Evolutionary conservation across 2,888 invertebrate genomes (phyloP).

Genomic region (Asteroscopus sphinx): DNA sequence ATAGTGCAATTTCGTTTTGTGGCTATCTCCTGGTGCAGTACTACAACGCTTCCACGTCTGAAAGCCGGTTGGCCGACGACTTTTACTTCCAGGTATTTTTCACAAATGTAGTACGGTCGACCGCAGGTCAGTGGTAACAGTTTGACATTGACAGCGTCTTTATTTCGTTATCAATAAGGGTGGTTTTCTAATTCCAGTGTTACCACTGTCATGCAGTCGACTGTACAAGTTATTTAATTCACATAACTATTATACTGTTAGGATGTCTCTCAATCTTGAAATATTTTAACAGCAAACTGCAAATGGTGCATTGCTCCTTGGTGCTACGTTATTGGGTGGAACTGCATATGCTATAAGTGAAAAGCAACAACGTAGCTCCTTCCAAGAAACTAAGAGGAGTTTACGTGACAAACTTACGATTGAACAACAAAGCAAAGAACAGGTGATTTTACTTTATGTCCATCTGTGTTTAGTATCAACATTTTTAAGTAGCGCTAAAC

Average conservation of each 20-base stretch:
- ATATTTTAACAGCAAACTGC: slow-evolving; percentile 91
- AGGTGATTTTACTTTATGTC: slow-evolving; percentile 86
- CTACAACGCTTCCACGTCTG: slow-evolving; percentile 75
- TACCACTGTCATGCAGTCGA: too few species aligned
- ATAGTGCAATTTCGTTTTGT: slow-evolving; percentile 72
- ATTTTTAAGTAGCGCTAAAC: too few species aligned
- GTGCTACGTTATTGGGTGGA: slow-evolving; percentile 93
- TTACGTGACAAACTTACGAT: slow-evolving; percentile 97
- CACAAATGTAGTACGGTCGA: too few species aligned
- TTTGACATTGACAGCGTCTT: too few species aligned
- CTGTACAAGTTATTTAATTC: background rate
- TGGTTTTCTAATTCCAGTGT: too few species aligned
- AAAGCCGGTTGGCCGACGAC: slow-evolving; percentile 75
- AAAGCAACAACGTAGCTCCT: slow-evolving; percentile 96
- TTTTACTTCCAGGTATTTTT: slow-evolving; percentile 77
- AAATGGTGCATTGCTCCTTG: slow-evolving; percentile 92
- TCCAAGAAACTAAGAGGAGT: slow-evolving; percentile 97
- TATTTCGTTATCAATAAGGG: too few species aligned
- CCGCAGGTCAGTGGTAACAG: too few species aligned
- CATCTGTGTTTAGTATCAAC: too few species aligned
- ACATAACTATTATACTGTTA: too few species aligned
- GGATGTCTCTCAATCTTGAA: slow-evolving; percentile 4
- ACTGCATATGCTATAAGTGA: slow-evolving; percentile 92
- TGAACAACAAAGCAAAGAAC: slow-evolving; percentile 97
- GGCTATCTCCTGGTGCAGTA: slow-evolving; percentile 80